Evolutionary conservation across 2,797 vertebrate species (phyloP), one percentile per base, ranked within the genome.

Genomic region (Centropyge bicolor): DNA sequence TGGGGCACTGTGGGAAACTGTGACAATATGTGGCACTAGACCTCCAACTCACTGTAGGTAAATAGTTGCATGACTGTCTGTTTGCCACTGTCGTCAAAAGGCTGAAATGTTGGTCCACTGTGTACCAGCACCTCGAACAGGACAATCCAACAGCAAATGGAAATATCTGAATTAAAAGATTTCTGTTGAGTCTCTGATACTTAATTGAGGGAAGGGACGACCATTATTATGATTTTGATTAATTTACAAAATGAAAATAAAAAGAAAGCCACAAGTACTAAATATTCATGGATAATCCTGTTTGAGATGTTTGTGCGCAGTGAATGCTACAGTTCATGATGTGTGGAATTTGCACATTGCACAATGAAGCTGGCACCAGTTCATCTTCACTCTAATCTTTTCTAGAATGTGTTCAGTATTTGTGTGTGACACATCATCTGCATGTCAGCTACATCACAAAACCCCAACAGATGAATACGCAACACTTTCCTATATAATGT

Each of bases 71-170:
- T 13, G n/a, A 70, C 64, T 52, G 41, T 40, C 51, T n/a, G 45
- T 55, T 67, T 45, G 24, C 27, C 9, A 19, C 20, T 27, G 38
- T 40, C 27, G 27, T 31, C 27, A 31, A 31, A 78, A 63, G 45
- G 13, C 14, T 69, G 64, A 31, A 55, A 48, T 19, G 41, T 54
- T 54, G 51, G 8, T 64, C 16, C 27, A 65, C 48, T 57, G 55
- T 68, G 46, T 51, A 35, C 35, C 12, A 63, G 78, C 72, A 74
- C 35, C 62, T 68, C 31, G 67, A 81, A 72, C 64, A 51, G n/a
- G 12, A 67, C 19, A 38, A 67, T 12, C 55, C 27, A 49, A 40
- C 40, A 27, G 4, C 27, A 22, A 12, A 55, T 56, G 46, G 24
- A 63, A 5, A 63, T 22, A 48, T 73, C 38, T 8, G 35, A 45